Conservation (phyloP, 2,888 invertebrate genomes). For the Ectemnius continuus region DNA sequence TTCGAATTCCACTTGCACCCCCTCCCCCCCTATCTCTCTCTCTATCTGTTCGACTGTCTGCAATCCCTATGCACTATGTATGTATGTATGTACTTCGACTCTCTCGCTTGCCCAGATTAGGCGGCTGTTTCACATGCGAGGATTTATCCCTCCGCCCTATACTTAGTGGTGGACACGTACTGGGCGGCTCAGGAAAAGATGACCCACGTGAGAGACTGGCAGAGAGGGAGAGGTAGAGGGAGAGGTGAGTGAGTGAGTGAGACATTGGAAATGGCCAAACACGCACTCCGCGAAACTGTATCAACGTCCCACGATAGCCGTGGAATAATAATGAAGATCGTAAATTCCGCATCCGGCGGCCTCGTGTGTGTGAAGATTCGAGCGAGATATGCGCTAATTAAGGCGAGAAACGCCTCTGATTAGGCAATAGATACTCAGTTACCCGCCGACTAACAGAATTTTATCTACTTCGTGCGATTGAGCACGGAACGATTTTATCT, state of each 20-base stretch:
- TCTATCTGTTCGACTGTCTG: no score
- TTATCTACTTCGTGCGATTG: not conserved
- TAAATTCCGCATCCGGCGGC: not conserved
- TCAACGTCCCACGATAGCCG: constrained; percentile 30
- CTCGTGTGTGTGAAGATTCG: not conserved
- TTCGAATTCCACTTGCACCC: not conserved
- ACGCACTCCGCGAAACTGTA: constrained; percentile 37
- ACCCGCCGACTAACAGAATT: no score
- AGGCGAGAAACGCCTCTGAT: not conserved
- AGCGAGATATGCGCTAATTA: not conserved
- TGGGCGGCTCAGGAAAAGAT: no score
- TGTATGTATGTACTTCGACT: constrained; percentile 33
- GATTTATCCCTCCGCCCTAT: constrained; percentile 26
- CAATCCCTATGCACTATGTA: not conserved
- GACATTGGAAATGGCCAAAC: constrained; percentile 13
- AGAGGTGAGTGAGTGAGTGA: not conserved
- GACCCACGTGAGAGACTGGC: no score
- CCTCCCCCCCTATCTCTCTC: no score
- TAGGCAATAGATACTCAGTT: not conserved
- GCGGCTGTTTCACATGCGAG: constrained; percentile 44
- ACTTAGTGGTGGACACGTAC: constrained; percentile 5
- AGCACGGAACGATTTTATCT: not conserved
- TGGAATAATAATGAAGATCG: constrained; percentile 16
- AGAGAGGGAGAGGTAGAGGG: no score
- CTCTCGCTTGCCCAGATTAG: constrained; percentile 53